Conservation (phyloP, 2,888 invertebrate species). For the Parapristionchus giblindavisi region DNA sequence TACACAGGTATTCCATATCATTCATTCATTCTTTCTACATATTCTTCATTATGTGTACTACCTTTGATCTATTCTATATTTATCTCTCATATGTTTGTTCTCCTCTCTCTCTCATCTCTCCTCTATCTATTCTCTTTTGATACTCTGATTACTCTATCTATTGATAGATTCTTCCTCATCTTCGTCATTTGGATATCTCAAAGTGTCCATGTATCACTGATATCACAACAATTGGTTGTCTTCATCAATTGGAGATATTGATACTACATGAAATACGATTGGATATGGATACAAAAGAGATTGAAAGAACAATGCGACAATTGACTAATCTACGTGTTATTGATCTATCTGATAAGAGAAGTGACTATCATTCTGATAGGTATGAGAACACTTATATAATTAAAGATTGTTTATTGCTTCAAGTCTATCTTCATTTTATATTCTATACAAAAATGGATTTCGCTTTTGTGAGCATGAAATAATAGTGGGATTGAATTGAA, state of each 20-base stretch:
- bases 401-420: too few relatives aligned
- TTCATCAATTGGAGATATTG: conserved; percentile 45
- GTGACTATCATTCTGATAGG: conserved; percentile 32
- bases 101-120: background rate
- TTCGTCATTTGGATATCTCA: conserved; percentile 51
- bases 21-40: background rate
- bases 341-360: conserved; percentile 41
- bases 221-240: conserved; percentile 39
- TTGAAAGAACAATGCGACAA: conserved; percentile 41
- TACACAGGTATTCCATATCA: background rate
- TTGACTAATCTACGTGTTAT: conserved; percentile 48
- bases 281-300: conserved; percentile 15
- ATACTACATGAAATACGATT: conserved; percentile 46
- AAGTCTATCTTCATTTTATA: background rate
- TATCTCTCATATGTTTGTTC: conserved; percentile 18
- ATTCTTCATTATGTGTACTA: background rate
- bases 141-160: background rate
- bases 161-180: conserved; percentile 33
- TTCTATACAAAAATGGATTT: background rate
- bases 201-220: conserved; percentile 47
- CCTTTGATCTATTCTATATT: background rate
- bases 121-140: background rate
- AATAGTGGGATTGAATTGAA: background rate
- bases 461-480: background rate
- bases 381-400: background rate